These are phyloP conservation scores for Seriola dumerili DNA, from an alignment of 2,113 vertebrate species.

Conservation along the genomic window DNA sequence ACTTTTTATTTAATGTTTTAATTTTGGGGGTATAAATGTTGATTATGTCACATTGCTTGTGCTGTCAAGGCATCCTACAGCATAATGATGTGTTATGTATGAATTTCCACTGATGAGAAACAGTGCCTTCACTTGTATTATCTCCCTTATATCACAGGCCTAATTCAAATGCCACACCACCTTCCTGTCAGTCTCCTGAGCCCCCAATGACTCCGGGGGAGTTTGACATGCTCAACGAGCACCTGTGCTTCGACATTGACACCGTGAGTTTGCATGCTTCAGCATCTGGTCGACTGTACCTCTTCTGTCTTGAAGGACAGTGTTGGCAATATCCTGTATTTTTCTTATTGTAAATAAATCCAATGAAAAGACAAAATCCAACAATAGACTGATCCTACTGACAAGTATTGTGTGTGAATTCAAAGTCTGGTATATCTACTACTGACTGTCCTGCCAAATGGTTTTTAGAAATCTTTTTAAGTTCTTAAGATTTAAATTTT, in stretches of 20 bases:
- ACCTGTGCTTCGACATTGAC: slow-evolving; percentile 92
- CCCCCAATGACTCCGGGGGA: slow-evolving; percentile 96
- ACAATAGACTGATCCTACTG: too few relatives aligned
- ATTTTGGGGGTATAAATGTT: background rate
- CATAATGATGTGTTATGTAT: background rate
- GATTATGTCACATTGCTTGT: background rate
- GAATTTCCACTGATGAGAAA: background rate
- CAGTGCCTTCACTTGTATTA: background rate
- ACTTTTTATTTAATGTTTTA: background rate
- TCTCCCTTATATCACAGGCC: slow-evolving; percentile 25
- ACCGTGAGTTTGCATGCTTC: slow-evolving; percentile 82
- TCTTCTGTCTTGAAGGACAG: background rate
- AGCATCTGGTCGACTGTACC: background rate
- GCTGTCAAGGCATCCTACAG: background rate
- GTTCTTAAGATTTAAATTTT: too few relatives aligned
- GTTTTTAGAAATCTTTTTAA: too few relatives aligned
- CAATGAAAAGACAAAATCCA: background rate
- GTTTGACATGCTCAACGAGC: slow-evolving; percentile 92
- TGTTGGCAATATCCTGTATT: background rate
- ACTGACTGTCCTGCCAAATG: too few relatives aligned
- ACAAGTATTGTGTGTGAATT: too few relatives aligned
- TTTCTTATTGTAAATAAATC: background rate
- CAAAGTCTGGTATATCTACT: background rate
- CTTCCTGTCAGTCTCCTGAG: slow-evolving; percentile 89
- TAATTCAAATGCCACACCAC: slow-evolving; percentile 83